Percentiles rank a stretch among this genome's conserved stretches.
phyloP scores from a whole-genome alignment of 1,140 invertebrate species.

The Eriocheir sinensis region DNA sequence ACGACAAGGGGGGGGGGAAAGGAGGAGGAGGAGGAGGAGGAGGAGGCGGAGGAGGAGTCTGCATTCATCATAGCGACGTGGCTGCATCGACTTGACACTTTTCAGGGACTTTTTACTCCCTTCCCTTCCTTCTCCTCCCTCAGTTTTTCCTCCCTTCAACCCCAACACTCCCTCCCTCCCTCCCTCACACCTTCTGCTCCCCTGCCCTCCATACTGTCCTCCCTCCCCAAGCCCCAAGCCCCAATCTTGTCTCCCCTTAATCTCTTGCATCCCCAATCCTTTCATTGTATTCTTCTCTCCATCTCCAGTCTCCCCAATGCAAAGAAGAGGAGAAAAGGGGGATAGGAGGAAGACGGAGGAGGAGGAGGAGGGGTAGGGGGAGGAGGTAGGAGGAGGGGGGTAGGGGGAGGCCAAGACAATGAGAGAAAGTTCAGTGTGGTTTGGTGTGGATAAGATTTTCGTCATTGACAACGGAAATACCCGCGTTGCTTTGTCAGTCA shows the following conservation, averaged over 20 bases:
- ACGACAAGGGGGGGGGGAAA: neutral
- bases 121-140: neutral
- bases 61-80: slow-evolving; percentile 17
- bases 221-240: neutral
- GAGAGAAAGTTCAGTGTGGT: slow-evolving; percentile 10
- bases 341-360: neutral
- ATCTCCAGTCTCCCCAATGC: neutral
- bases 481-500: slow-evolving; percentile 70
- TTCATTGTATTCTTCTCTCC: neutral
- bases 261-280: neutral
- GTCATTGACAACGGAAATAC: slow-evolving; percentile 75
- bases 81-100: no score
- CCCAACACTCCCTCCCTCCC: neutral
- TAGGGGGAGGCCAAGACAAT: neutral
- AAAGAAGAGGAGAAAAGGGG: neutral
- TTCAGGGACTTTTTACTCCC: neutral
- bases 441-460: slow-evolving; percentile 9
- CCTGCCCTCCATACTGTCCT: neutral
- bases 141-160: neutral
- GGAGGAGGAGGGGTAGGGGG: slow-evolving; percentile 18
- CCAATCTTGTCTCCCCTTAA: neutral
- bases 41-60: slow-evolving; percentile 17
- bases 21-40: neutral
- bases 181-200: neutral
- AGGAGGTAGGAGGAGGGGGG: neutral